phyloP scores from a whole-genome alignment of 2,888 invertebrate species.

The Asteroscopus sphinx region DNA sequence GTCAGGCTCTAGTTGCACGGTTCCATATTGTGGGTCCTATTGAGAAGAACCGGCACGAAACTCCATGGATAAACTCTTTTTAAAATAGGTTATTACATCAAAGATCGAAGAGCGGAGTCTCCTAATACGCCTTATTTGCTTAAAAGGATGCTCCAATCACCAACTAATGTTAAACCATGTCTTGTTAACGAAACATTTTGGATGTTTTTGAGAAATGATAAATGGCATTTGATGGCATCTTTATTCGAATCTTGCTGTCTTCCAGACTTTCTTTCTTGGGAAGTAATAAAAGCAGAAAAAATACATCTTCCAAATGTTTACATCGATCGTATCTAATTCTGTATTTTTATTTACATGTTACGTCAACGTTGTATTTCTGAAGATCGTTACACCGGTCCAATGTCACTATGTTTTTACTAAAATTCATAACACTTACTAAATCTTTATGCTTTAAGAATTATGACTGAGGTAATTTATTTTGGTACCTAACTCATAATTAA shows the following conservation, averaged over 20 bases:
- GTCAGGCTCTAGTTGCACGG: too few relatives aligned
- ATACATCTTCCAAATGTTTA: neutral
- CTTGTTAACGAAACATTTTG: too few relatives aligned
- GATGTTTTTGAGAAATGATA: too few relatives aligned
- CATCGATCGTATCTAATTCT: conserved; percentile 10
- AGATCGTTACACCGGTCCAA: conserved; percentile 11
- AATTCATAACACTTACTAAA: conserved; percentile 19
- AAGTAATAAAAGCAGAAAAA: neutral
- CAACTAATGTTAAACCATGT: too few relatives aligned
- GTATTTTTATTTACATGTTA: conserved; percentile 14
- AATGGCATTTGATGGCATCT: neutral
- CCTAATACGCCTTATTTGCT: too few relatives aligned
- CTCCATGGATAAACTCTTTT: too few relatives aligned
- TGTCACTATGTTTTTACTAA: conserved; percentile 25
- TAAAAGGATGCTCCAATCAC: too few relatives aligned
- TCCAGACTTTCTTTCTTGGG: neutral
- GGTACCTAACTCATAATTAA: neutral
- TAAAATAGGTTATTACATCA: too few relatives aligned
- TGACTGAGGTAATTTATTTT: conserved; percentile 1
- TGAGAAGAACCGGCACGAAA: too few relatives aligned
- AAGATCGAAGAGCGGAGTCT: too few relatives aligned
- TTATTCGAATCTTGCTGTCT: neutral
- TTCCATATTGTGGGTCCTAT: too few relatives aligned
- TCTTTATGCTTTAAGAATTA: conserved; percentile 6
- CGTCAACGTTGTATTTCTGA: conserved; percentile 36